Conservation (phyloP, 1,140 invertebrate genomes). For the Cherax quadricarinatus region DNA sequence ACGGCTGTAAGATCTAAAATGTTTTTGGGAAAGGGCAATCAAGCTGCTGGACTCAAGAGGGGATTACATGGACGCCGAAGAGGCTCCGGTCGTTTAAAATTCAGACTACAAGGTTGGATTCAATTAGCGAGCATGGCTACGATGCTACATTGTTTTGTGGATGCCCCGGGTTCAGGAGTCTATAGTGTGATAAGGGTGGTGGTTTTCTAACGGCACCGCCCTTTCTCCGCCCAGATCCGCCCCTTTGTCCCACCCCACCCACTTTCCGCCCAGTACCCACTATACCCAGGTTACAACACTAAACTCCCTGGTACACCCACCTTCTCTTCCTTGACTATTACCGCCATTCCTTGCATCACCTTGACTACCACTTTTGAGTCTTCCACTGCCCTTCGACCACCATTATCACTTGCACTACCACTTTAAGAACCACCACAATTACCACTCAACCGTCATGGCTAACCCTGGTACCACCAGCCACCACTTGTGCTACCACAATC, state of each 20-base stretch:
- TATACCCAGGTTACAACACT: no score
- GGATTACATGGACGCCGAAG: conserved; percentile 20
- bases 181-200: conserved; percentile 15
- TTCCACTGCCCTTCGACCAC: no score
- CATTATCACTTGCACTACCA: no score
- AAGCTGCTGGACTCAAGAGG: not conserved
- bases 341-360: no score
- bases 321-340: no score
- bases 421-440: no score
- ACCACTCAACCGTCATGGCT: no score
- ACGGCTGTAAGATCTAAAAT: not conserved
- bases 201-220: not conserved
- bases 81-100: conserved; percentile 68
- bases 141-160: conserved; percentile 53
- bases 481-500: no score
- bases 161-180: conserved; percentile 36
- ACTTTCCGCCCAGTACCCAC: not conserved
- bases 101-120: conserved; percentile 70
- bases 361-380: no score
- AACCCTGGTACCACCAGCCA: no score
- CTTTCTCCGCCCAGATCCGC: not conserved
- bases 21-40: not conserved
- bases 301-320: no score
- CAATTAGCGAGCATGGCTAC: conserved; percentile 60
- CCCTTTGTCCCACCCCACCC: not conserved